phyloP scores from a whole-genome alignment of 2,113 vertebrate genomes.

The Protomyctophum bolini region DNA sequence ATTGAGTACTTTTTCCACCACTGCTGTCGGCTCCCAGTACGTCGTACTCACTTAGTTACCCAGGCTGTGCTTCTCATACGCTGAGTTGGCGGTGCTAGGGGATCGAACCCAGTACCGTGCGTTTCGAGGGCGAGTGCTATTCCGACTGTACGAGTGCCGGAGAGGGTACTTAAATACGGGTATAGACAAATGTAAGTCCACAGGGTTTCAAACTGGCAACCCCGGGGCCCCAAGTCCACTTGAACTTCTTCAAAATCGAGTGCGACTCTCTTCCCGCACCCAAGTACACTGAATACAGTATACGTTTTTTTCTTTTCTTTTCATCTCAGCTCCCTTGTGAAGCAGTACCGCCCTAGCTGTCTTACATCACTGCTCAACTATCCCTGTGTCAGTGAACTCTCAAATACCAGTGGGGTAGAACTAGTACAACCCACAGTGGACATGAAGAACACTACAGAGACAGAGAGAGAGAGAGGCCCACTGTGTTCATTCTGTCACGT shows the following conservation, averaged over 20 bases:
- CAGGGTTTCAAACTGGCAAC: slow-evolving; percentile 6
- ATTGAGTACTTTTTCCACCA: no score
- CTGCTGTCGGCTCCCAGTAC: no score
- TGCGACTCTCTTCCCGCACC: background rate
- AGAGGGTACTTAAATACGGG: no score
- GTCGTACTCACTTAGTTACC: no score
- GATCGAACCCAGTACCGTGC: no score
- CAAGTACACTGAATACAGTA: background rate
- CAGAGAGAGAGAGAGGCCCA: background rate
- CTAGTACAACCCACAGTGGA: background rate
- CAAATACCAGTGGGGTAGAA: slow-evolving; percentile 5
- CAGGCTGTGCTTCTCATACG: no score
- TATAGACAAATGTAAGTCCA: no score
- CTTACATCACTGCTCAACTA: slow-evolving; percentile 44
- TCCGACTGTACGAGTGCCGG: no score
- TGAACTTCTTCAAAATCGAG: no score
- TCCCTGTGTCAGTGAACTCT: slow-evolving; percentile 34
- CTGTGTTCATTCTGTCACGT: background rate
- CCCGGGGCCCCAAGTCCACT: no score
- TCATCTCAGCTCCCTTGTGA: slow-evolving; percentile 28
- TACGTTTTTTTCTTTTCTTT: slow-evolving; percentile 17
- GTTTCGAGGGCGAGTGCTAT: no score
- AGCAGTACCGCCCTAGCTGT: background rate
- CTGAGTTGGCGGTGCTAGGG: no score
- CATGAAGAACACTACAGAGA: background rate